Conservation (phyloP, 2,797 vertebrate genomes). For the Acanthornis magna region DNA sequence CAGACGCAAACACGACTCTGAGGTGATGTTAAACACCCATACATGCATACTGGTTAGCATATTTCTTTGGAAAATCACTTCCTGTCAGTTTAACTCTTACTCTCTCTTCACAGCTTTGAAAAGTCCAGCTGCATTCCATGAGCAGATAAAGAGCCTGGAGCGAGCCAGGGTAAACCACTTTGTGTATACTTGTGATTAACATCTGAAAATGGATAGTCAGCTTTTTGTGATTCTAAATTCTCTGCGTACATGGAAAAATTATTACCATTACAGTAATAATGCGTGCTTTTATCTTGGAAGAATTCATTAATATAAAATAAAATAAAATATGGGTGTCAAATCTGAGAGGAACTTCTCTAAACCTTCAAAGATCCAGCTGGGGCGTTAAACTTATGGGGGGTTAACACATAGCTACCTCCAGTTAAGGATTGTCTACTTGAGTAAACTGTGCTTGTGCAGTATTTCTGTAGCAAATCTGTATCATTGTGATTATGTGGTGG, state of each 20-base stretch:
- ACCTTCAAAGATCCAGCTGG: not conserved
- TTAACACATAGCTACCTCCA: not conserved
- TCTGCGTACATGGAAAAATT: not conserved
- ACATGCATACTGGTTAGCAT: not conserved
- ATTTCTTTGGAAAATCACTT: not conserved
- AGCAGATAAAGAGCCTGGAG: constrained; percentile 95
- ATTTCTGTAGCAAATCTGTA: not conserved
- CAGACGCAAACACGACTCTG: not conserved
- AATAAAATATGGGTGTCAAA: not conserved
- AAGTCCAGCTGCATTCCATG: constrained; percentile 92
- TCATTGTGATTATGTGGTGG: not conserved
- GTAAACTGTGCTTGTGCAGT: not conserved
- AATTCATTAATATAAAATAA: not conserved
- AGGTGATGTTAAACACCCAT: not conserved
- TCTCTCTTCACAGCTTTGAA: constrained; percentile 87
- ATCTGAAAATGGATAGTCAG: not conserved
- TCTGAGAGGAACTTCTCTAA: not conserved
- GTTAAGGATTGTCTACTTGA: not conserved
- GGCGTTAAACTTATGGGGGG: rapidly evolving
- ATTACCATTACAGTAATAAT: not conserved
- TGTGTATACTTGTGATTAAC: constrained; percentile 7
- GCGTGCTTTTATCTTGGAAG: not conserved
- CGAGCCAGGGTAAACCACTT: constrained; percentile 88
- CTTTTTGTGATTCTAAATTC: not conserved
- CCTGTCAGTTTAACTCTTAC: constrained; percentile 41